Evolutionary conservation across 2,113 vertebrate genomes (phyloP).

Genomic region (Suricata suricatta): DNA sequence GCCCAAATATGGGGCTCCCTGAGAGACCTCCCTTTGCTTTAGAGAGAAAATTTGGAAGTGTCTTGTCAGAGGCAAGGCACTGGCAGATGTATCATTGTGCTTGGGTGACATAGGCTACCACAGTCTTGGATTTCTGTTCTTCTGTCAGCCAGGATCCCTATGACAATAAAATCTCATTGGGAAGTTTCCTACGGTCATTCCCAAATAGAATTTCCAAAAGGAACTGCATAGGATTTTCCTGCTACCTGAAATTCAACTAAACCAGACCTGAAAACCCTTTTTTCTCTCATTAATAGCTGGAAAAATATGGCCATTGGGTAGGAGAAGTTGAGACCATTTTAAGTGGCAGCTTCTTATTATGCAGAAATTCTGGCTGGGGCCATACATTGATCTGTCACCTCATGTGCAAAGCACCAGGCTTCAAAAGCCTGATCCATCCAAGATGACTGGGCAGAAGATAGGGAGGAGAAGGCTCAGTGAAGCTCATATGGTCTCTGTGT

Average conservation of each 20-base stretch:
- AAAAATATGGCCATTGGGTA: background rate
- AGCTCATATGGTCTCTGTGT: background rate
- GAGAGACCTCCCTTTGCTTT: background rate
- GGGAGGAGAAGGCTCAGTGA: background rate
- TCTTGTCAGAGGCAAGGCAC: background rate
- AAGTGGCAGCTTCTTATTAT: background rate
- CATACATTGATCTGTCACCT: background rate
- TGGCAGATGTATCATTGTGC: background rate
- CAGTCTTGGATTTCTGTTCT: slow-evolving; percentile 21
- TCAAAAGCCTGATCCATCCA: background rate
- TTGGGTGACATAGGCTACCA: background rate
- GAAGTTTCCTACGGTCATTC: background rate
- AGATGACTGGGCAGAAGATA: background rate
- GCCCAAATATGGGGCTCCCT: background rate
- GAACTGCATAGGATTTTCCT: slow-evolving; percentile 10
- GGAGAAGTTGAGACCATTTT: background rate
- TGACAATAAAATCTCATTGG: background rate
- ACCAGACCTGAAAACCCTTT: background rate
- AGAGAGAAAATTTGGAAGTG: background rate
- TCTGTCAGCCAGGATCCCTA: background rate
- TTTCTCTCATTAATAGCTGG: background rate
- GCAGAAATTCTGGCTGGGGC: background rate
- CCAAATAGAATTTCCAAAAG: slow-evolving; percentile 14
- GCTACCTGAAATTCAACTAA: background rate
- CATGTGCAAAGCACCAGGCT: background rate